Conservation (phyloP, 1,140 invertebrate genomes). For the Phymastichus coffea region DNA sequence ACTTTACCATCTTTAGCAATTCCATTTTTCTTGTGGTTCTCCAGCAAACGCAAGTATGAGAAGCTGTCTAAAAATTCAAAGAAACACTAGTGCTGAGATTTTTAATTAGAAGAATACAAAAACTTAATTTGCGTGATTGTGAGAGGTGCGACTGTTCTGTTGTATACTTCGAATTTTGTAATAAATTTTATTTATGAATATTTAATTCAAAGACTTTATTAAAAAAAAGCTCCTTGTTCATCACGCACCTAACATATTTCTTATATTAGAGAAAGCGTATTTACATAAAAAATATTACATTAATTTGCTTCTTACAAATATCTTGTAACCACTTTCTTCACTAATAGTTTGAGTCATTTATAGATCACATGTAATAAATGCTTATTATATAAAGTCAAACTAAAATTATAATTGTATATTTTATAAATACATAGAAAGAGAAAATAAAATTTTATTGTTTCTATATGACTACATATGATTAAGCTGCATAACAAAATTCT, state of each 20-base stretch:
- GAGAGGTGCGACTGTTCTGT: conserved; percentile 43
- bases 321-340: not conserved
- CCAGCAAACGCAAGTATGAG: conserved; percentile 94
- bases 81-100: conserved; percentile 43
- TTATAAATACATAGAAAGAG: not conserved
- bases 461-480: not conserved
- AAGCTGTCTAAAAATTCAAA: conserved; percentile 59
- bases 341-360: not conserved
- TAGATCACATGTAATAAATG: not conserved
- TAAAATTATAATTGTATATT: not conserved
- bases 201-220: conserved; percentile 20
- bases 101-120: conserved; percentile 30
- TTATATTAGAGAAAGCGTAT: conserved; percentile 7
- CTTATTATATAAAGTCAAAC: not conserved
- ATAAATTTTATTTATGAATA: conserved; percentile 50
- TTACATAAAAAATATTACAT: conserved; percentile 2
- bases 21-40: conserved; percentile 91
- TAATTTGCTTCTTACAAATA: not conserved
- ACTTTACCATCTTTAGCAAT: conserved; percentile 91
- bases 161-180: conserved; percentile 46
- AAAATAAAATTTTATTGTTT: not conserved
- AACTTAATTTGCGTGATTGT: conserved; percentile 40
- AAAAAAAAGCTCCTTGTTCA: conserved; percentile 15
- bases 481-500: not conserved
- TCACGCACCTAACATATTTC: not conserved